Percentiles rank a stretch among this genome's conserved stretches.
phyloP scores from a whole-genome alignment of 2,797 vertebrate genomes.

The Anguilla obscura region DNA sequence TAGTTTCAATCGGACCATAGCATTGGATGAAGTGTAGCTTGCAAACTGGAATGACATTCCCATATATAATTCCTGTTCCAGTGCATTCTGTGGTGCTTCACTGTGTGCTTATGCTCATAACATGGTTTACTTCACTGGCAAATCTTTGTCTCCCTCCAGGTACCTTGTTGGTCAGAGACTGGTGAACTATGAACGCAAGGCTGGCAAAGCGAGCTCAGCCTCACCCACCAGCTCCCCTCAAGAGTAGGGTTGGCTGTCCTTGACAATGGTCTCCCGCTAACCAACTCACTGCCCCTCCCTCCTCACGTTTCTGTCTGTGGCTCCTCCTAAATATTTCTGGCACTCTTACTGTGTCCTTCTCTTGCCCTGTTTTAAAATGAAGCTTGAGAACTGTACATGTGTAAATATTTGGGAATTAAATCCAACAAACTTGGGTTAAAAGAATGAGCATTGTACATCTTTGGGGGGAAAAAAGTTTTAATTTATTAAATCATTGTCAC shows the following conservation, averaged over 20 bases:
- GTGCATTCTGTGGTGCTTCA: neutral
- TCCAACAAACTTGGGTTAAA: conserved; percentile 78
- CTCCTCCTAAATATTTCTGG: conserved; percentile 65
- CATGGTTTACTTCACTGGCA: neutral
- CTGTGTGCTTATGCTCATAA: neutral
- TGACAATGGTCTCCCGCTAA: conserved; percentile 43
- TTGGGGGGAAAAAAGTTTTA: conserved; percentile 86
- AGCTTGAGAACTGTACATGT: conserved; percentile 90
- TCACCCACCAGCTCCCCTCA: conserved; percentile 79
- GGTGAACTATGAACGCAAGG: conserved; percentile 95
- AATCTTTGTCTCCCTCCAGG: conserved; percentile 64
- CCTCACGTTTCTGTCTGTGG: conserved; percentile 59
- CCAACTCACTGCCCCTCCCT: conserved; percentile 53
- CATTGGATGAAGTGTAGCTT: neutral
- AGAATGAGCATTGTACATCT: conserved; percentile 96
- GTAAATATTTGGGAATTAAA: conserved; percentile 84
- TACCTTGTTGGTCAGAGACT: conserved; percentile 98
- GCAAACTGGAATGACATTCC: neutral
- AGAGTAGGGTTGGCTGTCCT: conserved; percentile 70
- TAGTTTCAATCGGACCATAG: neutral
- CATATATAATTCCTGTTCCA: neutral
- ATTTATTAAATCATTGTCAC: conserved; percentile 99
- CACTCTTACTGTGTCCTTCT: conserved; percentile 37
- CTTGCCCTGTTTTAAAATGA: conserved; percentile 62
- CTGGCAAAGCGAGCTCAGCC: conserved; percentile 80